Base-by-base conservation (phyloP, 2,113 vertebrate genomes). In the Podarcis cretensis region DNA sequence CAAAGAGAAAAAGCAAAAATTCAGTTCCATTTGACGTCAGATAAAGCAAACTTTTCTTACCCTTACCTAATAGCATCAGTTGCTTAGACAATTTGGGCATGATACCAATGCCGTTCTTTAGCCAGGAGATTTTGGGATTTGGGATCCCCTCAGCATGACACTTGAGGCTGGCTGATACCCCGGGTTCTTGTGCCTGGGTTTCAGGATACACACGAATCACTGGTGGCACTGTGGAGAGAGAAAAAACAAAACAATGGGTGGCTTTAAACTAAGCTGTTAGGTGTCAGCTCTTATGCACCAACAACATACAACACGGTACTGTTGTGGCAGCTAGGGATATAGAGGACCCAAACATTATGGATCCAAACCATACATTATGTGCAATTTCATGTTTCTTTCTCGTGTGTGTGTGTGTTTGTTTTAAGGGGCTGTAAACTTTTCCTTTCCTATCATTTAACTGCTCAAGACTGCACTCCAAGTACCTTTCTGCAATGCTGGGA, bases 131-230 rank as follows among this genome's bases (percentile, higher is more conserved):
- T 85, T 96, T 98, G 85, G 99, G 99, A 90, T 97, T 97, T 8
- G 99, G 99, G 88, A 99, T 98, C 93, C 99, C 98, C 75, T 99
- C 99, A 0, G 99, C 98, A 0, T 99, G 98, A 90, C 99, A 99
- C 63, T 93, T 96, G 69, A 99, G 97, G 93, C 98, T 99, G 6
- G 98, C 98, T 0, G 98, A 97, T 63, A 99, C 96, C 0, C 99
- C 99, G 0, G 99, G 99, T 95, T 99, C 99, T 96, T 99, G 98
- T 0, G 99, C 99, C 95, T 99, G 99, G 0, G 97, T 98, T 91
- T 99, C 99, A 0, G 99, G 99, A 89, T 99, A 98, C 40, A 99
- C 98, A 0, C 99, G 97, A 91, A 99, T 99, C 95, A 99, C 99
- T 0, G 99, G 99, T 6, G 99, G 99, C 93, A 99, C 99, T 99